A percentile compares a stretch with the other conserved stretches of the same genome.
Evolutionary conservation across 2,113 vertebrate genomes (phyloP).

Genomic region (Sinocyclocheilus anophthalmus): DNA sequence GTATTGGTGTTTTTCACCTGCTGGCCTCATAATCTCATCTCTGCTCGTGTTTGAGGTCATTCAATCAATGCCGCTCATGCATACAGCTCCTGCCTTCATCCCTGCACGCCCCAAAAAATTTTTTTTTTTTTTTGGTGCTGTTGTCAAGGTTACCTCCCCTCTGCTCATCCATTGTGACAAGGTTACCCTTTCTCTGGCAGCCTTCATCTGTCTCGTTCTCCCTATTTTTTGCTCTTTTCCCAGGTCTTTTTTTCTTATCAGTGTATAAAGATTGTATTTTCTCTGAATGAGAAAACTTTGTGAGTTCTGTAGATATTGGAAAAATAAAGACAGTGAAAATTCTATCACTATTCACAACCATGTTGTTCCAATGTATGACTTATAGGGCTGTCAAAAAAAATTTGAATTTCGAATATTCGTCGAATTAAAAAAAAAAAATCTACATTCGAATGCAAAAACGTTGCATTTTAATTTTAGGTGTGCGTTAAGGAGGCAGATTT

Average conservation of each 20-base stretch:
- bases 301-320: background rate
- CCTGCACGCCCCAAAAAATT: background rate
- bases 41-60: conserved; percentile 34
- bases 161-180: conserved; percentile 8
- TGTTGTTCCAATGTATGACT: background rate
- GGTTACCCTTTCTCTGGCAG: conserved; percentile 19
- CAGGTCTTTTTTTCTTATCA: background rate
- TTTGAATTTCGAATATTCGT: no score
- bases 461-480: no score
- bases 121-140: no score
- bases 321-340: background rate
- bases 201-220: background rate
- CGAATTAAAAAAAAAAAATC: no score
- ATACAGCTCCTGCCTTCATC: conserved; percentile 3
- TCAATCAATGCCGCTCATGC: conserved; percentile 5
- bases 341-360: background rate
- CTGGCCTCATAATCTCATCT: conserved; percentile 16
- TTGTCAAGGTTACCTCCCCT: conserved; percentile 17
- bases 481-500: no score
- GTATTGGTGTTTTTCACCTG: conserved; percentile 7
- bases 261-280: background rate
- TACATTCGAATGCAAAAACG: no score
- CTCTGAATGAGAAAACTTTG: background rate
- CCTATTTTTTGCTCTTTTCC: background rate
- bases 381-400: no score